Base-by-base conservation (phyloP, 2,888 invertebrate genomes). In the Chrysomela aeneicollis region DNA sequence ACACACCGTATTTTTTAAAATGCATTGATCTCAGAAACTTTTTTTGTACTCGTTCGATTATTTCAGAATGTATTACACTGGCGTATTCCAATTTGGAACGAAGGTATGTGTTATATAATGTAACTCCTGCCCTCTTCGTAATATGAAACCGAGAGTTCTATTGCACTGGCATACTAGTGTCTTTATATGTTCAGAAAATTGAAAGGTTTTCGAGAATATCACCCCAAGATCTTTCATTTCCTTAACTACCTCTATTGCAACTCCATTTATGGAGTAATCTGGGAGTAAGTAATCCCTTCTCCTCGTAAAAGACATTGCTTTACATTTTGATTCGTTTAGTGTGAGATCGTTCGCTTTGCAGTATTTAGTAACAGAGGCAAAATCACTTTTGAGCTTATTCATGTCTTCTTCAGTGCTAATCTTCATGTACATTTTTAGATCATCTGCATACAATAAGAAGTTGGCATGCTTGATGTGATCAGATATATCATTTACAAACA, bases 401-500 rank as follows among this genome's bases (percentile, higher is more conserved):
- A 47, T 47, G 10, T 47, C 18, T 47, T 47, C 47, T 19, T 47
- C 47, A 19, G 47, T 10, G 19, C 18, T 17, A 17, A 47, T 47
- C 47, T 47, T 47, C 47, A 47, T 47, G 19, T 18, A 47, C 47
- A 47, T 47, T 17, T 47, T 47, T 19, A 47, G 47, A 19, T 18
- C 47, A 47, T 47, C 47, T 47, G n/a, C 47, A 47, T 47, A 47
- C 6, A 47, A 47, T 47, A 47, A 47, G 19, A 18, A 47, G 17
- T 47, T 47, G 47, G 47, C 47, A 19, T 18, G 47, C 47, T 19
- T 47, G 47, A 47, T 47, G 17, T 47, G 19, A 19, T 47, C 47
- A 47, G 47, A 47, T 47, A 19, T 47, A 47, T 47, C 47, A 47
- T 47, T 47, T 47, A 47, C 47, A 47, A 47, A 47, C 47, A 47